Evolutionary conservation across 2,113 vertebrate species (phyloP), one percentile per base, ranked within the genome.

Genomic region (Paedocypris sp.): DNA sequence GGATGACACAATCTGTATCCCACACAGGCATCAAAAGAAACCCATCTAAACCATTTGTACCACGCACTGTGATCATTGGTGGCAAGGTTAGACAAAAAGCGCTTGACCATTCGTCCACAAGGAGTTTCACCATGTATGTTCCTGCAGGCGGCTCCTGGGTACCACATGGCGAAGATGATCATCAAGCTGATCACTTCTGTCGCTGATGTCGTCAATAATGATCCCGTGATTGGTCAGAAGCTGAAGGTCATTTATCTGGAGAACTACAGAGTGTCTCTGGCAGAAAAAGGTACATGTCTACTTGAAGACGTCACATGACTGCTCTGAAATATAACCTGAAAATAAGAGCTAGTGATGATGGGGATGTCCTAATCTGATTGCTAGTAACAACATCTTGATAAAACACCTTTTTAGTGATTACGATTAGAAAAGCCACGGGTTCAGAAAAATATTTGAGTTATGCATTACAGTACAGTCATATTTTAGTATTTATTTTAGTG

Each of bases 131-230:
- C 33, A 10, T 26, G 9, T 48, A 6, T 48, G 9, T 51, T 32
- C 45, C 6, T 38, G 43, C 75, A 98, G 94, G 94, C 94, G 45
- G 94, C 94, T 41, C 94, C 93, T 0, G 94, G 94, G 18, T 97
- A 98, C 61, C 84, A 98, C 86, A 98, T 97, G 93, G 94, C 94
- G 0, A 97, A 98, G 79, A 80, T 88, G 87, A 97, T 97, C 76
- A 95, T 98, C 75, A 93, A 86, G 53, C 85, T 98, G 35, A 92
- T 98, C 65, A 98, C 93, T 0, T 77, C 94, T 0, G 91, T 98
- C 51, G 93, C 80, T 46, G 82, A 90, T 1, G 89, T 93, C 66
- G 88, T 96, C 54, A 98, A 98, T 71, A 91, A 86, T 0, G 94
- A 98, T 77, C 89, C 91, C 0, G 0, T 79, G 45, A 82, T 98